Percentiles rank a stretch among this genome's conserved stretches.
Conservation (phyloP, 2,113 vertebrate genomes). For the Anser cygnoides region DNA sequence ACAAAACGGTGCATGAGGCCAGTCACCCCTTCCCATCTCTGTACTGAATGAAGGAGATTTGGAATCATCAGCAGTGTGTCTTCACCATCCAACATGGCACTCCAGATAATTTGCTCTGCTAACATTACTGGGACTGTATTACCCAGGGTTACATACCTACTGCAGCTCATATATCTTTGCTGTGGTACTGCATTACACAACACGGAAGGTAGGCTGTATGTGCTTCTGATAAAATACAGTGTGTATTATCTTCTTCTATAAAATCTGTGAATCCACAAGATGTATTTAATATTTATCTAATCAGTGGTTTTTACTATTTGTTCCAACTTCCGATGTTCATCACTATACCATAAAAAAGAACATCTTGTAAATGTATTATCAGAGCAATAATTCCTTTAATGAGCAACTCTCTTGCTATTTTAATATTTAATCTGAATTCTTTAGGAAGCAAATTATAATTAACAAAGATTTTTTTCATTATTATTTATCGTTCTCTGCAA, state of each 20-base stretch:
- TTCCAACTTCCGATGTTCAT: not conserved
- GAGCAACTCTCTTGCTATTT: not conserved
- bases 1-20: not conserved
- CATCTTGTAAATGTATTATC: not conserved
- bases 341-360: not conserved
- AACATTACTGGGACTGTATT: not conserved
- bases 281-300: not conserved
- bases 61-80: not conserved
- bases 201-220: not conserved
- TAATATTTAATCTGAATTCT: not conserved
- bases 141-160: not conserved
- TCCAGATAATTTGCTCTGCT: not conserved
- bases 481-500: not conserved
- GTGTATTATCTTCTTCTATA: not conserved
- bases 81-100: accelerated
- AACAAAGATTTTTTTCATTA: not conserved
- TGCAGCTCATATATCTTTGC: not conserved
- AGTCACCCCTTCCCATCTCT: not conserved
- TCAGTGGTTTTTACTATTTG: not conserved
- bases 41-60: not conserved
- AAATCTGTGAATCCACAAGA: not conserved
- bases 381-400: not conserved
- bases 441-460: not conserved
- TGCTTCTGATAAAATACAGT: not conserved
- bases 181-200: not conserved